Conservation (phyloP, 1,140 invertebrate genomes). For the Tetramorium alpestre region DNA sequence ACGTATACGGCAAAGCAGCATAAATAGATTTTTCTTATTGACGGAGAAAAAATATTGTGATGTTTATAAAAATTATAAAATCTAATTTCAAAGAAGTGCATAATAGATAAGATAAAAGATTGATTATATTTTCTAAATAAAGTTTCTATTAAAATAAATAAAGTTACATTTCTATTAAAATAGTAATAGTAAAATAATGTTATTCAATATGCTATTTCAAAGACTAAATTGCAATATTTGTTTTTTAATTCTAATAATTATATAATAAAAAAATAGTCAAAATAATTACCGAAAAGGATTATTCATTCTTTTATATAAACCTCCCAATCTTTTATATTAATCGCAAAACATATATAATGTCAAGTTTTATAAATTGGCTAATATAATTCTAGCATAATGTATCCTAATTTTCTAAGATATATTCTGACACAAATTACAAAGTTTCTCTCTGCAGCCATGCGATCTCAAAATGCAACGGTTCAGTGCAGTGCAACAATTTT, state of each 20-base stretch:
- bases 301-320: background rate
- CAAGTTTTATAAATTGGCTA: background rate
- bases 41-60: background rate
- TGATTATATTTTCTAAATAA: background rate
- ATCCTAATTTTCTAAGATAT: background rate
- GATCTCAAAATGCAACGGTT: constrained; percentile 3
- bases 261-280: background rate
- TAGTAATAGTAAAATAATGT: background rate
- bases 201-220: background rate
- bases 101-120: background rate
- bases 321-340: background rate
- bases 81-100: background rate
- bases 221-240: background rate
- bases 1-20: background rate
- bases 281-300: background rate
- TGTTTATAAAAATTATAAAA: constrained; percentile 2
- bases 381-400: background rate
- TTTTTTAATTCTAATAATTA: background rate
- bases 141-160: too few species aligned
- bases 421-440: background rate
- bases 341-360: background rate
- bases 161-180: background rate
- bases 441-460: constrained; percentile 2
- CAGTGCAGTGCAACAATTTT: constrained; percentile 15
- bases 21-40: background rate